phyloP scores from a whole-genome alignment of 1,140 invertebrate genomes.

The Drosophila lacertosa region DNA sequence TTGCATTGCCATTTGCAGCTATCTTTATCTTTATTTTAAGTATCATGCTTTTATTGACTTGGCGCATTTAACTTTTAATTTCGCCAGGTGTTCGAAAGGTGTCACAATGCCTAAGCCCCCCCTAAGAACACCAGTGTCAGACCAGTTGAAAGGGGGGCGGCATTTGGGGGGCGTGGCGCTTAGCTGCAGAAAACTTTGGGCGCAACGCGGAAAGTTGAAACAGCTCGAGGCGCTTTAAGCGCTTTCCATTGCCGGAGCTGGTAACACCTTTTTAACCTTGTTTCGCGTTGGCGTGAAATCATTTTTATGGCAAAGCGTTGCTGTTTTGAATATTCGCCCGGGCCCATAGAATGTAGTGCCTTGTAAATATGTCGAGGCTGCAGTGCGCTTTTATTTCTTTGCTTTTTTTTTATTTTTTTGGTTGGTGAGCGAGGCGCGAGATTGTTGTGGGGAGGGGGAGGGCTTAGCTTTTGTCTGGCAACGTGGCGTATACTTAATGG shows the following conservation, averaged over 20 bases:
- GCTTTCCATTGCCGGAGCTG: constrained; percentile 11
- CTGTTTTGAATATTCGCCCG: constrained; percentile 62
- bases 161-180: neutral
- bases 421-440: too few species aligned
- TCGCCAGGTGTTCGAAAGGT: constrained; percentile 47
- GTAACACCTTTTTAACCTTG: constrained; percentile 75
- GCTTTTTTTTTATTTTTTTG: too few species aligned
- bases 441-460: constrained; percentile 1
- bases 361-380: constrained; percentile 61
- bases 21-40: constrained; percentile 50
- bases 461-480: constrained; percentile 57
- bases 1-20: constrained; percentile 46
- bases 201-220: constrained; percentile 55
- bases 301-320: constrained; percentile 63
- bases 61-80: constrained; percentile 79
- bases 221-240: constrained; percentile 52
- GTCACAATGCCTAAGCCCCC: constrained; percentile 15
- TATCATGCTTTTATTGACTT: constrained; percentile 76
- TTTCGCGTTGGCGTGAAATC: constrained; percentile 71
- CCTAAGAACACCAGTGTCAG: too few species aligned
- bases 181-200: constrained; percentile 42
- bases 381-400: constrained; percentile 39
- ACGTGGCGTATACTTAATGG: constrained; percentile 67
- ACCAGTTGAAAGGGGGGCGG: neutral
- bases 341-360: constrained; percentile 58